Conservation (phyloP, 1,140 invertebrate genomes). For the Drosophila prosaltans region DNA sequence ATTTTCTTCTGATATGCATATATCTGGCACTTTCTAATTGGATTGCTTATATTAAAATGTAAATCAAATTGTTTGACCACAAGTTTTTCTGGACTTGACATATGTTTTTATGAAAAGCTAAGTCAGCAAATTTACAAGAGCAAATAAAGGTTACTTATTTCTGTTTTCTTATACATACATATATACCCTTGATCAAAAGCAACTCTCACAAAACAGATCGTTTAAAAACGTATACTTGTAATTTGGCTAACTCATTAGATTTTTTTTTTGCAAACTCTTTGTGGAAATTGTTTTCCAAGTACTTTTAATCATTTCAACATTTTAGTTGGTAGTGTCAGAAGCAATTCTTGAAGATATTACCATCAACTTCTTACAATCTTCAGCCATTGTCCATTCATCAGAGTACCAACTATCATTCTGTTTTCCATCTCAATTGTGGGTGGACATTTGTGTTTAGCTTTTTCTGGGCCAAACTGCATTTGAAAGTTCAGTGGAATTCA, state of each 20-base stretch:
- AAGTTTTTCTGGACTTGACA: too few species aligned
- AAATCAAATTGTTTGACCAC: too few species aligned
- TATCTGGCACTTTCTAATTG: too few species aligned
- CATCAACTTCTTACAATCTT: conserved; percentile 1
- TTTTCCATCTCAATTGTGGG: conserved; percentile 25
- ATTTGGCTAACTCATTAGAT: not conserved
- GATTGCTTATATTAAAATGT: too few species aligned
- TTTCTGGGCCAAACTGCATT: not conserved
- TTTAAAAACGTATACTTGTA: not conserved
- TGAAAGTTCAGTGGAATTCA: not conserved
- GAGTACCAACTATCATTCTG: conserved; percentile 23
- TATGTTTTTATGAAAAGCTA: too few species aligned
- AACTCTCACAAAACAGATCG: too few species aligned
- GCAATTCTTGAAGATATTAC: not conserved
- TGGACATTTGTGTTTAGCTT: conserved; percentile 27
- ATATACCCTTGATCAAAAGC: too few species aligned
- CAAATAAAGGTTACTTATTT: too few species aligned
- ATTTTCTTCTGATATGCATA: too few species aligned
- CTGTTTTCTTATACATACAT: too few species aligned
- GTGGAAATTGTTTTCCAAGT: not conserved
- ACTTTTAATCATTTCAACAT: not conserved
- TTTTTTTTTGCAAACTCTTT: not conserved
- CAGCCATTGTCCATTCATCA: conserved; percentile 18
- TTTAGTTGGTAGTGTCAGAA: not conserved
- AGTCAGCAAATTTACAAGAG: too few species aligned